phyloP scores from a whole-genome alignment of 2,113 vertebrate species.

The Sylvia atricapilla region DNA sequence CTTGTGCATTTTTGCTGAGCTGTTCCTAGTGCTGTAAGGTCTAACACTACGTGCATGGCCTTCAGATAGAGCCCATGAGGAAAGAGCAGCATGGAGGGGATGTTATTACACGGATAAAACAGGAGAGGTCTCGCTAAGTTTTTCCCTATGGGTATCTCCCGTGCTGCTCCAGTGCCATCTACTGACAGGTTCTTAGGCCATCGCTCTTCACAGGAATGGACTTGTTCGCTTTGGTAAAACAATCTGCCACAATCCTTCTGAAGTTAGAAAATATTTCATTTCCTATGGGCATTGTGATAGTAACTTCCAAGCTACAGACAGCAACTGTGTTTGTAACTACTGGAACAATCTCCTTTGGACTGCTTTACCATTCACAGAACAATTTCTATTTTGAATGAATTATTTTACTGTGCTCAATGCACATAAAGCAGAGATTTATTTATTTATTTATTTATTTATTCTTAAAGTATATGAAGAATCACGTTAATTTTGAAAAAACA shows the following conservation, averaged over 20 bases:
- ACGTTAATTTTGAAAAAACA: neutral
- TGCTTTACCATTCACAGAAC: neutral
- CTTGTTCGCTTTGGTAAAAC: neutral
- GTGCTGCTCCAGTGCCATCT: slow-evolving; percentile 20
- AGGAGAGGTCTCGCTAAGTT: neutral
- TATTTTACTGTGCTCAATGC: neutral
- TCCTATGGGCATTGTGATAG: neutral
- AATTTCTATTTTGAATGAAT: neutral
- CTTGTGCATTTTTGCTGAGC: neutral
- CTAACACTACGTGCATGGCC: rapidly evolving
- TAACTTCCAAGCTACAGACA: neutral
- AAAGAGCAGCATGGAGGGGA: neutral
- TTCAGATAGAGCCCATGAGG: neutral
- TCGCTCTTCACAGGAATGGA: rapidly evolving
- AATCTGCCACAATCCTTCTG: neutral
- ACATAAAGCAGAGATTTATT: neutral
- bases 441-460: neutral
- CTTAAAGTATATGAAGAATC: neutral
- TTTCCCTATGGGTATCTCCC: neutral
- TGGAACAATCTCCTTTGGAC: neutral
- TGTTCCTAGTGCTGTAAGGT: neutral
- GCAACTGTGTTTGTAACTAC: neutral
- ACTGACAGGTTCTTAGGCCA: neutral
- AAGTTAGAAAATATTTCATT: neutral
- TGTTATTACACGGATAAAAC: neutral